These are phyloP conservation scores for Antennarius striatus DNA, from an alignment of 2,113 vertebrate species.

Conservation along the genomic window DNA sequence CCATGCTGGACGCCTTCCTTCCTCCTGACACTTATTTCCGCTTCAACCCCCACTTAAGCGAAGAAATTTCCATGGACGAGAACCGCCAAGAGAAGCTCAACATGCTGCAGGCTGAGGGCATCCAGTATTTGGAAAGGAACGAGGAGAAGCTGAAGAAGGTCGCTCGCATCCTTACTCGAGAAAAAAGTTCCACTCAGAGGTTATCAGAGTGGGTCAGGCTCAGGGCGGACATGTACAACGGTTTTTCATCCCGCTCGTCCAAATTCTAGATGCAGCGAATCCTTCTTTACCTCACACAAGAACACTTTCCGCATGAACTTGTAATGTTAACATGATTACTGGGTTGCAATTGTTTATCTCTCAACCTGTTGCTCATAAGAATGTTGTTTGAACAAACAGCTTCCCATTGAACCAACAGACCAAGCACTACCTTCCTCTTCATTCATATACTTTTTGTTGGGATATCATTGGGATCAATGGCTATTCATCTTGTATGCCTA, in stretches of 20 bases:
- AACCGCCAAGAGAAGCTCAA: conserved; percentile 91
- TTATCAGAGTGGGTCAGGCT: conserved; percentile 87
- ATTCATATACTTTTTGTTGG: conserved; percentile 1
- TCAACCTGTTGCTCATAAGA: conserved; percentile 20
- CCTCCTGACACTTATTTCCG: conserved; percentile 92
- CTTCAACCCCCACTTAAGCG: conserved; percentile 93
- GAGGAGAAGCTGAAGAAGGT: conserved; percentile 90
- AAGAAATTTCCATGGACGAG: conserved; percentile 92
- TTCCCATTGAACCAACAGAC: conserved; percentile 6
- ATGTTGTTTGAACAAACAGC: not conserved
- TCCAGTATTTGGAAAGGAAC: conserved; percentile 90
- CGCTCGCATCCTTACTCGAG: conserved; percentile 83
- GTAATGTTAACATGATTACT: conserved; percentile 1
- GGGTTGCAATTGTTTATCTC: conserved; percentile 7
- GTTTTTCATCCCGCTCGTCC: conserved; percentile 76
- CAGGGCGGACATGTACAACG: conserved; percentile 87
- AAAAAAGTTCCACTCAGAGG: conserved; percentile 86
- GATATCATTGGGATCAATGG: too few species aligned
- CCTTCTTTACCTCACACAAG: conserved; percentile 28
- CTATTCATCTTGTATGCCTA: too few species aligned
- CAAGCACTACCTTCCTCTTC: conserved; percentile 19
- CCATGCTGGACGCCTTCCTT: conserved; percentile 90
- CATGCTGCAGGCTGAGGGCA: conserved; percentile 86
- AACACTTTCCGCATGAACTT: not conserved
- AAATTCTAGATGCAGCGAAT: conserved; percentile 73